Base-by-base conservation (phyloP, 2,113 vertebrate genomes). In the Dicerorhinus sumatrensis region DNA sequence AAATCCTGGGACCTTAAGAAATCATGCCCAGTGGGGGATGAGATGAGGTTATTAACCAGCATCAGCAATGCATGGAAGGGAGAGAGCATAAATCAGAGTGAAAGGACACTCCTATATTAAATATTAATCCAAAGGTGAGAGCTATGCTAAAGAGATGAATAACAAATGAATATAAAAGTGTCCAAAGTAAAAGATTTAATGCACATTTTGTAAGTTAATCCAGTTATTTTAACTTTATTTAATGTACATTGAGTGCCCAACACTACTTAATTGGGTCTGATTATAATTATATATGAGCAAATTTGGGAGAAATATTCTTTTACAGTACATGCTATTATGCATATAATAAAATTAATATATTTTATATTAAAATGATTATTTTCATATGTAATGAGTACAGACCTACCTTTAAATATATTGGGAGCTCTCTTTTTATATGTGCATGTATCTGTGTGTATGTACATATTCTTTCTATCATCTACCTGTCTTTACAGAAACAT, bases 151-250 rank as follows among this genome's bases (percentile, higher is more conserved):
- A 60, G 36, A 89, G 25, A n/a, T n/a, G 11, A 81, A 42, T 21
- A 70, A 80, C 6, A 80, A 73, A 67, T 79, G 6, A 87, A 91
- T 31, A 36, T 87, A 58, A 54, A 69, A 42, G 42, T 58, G 10
- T 25, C n/a, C 46, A 73, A 89, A 69, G 11, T 29, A 93, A 69
- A 70, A 63, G 1, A 87, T 18, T 90, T 70, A 58, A 85, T n/a
- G 6, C 25, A 83, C 2, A 14, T 65, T 91, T 75, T 80, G 0
- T 72, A 62, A 58, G 31, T 29, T 75, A 75, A 76, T 70, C 4
- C 20, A 70, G 2, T 63, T 87, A 85, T 75, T 96, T 89, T 65
- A 90, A 93, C 33, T 42, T 85, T 62, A 84, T 42, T 72, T 69
- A 51, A 36, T 76, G 17, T 89, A 10, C 23, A 46, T 31, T 90